Percentiles rank a stretch among this genome's conserved stretches.
Evolutionary conservation across 2,888 invertebrate species (phyloP).

Genomic region (Acleris laterana): DNA sequence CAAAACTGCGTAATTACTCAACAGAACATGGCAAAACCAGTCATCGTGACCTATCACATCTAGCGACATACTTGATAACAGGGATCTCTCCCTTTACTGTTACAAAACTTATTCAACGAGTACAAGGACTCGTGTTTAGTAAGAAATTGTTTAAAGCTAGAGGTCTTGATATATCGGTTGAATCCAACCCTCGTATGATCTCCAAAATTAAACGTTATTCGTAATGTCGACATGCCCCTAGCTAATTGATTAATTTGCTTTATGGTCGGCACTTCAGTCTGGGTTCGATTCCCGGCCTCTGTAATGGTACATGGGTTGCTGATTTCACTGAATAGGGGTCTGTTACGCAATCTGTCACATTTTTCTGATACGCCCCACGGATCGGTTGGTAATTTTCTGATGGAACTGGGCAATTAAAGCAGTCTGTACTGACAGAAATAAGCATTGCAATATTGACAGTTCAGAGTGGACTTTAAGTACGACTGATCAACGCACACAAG

Average conservation of each 20-base stretch:
- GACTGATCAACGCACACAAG: too few species aligned
- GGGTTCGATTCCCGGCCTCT: conserved; percentile 72
- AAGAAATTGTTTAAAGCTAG: conserved; percentile 3
- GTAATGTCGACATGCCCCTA: conserved; percentile 83
- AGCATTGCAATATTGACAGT: neutral
- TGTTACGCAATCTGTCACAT: conserved; percentile 82
- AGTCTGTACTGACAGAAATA: conserved; percentile 14
- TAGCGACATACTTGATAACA: conserved; percentile 36
- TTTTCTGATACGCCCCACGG: conserved; percentile 58
- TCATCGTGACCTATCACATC: conserved; percentile 48
- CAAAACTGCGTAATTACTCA: conserved; percentile 73
- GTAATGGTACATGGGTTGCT: conserved; percentile 76
- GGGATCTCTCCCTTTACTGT: conserved; percentile 52
- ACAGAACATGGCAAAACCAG: conserved; percentile 62
- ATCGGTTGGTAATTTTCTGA: conserved; percentile 37
- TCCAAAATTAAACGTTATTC: conserved; percentile 80
- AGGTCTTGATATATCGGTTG: conserved; percentile 34
- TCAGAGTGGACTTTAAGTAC: neutral
- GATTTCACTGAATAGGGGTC: conserved; percentile 64
- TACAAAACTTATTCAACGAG: conserved; percentile 21
- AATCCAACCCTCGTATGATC: conserved; percentile 52
- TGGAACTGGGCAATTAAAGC: conserved; percentile 28
- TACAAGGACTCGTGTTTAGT: conserved; percentile 19
- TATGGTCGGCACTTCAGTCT: conserved; percentile 79
- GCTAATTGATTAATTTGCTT: conserved; percentile 85